Evolutionary conservation across 35 echinoderm and acorn worm species (phyloP), one percentile per base, ranked within the genome.

Genomic region (Antedon bifida): DNA sequence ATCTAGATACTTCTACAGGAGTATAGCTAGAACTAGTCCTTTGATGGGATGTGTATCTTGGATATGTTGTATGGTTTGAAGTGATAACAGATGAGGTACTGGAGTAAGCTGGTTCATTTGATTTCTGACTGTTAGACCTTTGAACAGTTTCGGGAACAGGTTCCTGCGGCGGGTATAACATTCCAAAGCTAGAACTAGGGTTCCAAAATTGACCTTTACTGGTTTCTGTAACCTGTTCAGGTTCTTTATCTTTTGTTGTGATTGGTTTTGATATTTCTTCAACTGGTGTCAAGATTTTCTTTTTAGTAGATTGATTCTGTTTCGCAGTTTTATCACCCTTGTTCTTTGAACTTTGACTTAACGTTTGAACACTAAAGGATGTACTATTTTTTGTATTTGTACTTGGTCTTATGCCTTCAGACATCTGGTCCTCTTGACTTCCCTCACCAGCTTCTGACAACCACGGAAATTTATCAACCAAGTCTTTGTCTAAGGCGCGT

Each of bases 391-490:
- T 44, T 74, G 32, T 83, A 36, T 34, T 73, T 35, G 32, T 78
- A 42, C 36, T 86, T 74, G 23, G 19, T 36, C 84, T 51, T 56
- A 75, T 5, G 26, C 46, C 30, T 75, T 75, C 79, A 36, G 32
- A 19, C 31, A 31, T 17, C 33, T 30, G 17, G 5, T 34, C 36
- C 34, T 82, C 75, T 19, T 74, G 29, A 42, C 77, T 85, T 75
- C 64, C 82, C 77, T 85, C 34, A 28, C 74, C 26, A 35, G 30
- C 46, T 35, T 91, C 89, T 0, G 89, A 82, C 76, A 91, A 81
- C 89, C 89, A 91, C 16, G 89, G 89, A 82, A 86, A 91, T 39
- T 86, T 86, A 86, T 91, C 76, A 35, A 91, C 84, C 10, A 91
- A 75, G 64, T 86, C 77, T 75, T 82, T 82, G 14, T 86, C 79